Percentiles rank a stretch among this genome's conserved stretches.
Evolutionary conservation across 2,113 vertebrate genomes (phyloP).

Genomic region (Eulemur macaco): DNA sequence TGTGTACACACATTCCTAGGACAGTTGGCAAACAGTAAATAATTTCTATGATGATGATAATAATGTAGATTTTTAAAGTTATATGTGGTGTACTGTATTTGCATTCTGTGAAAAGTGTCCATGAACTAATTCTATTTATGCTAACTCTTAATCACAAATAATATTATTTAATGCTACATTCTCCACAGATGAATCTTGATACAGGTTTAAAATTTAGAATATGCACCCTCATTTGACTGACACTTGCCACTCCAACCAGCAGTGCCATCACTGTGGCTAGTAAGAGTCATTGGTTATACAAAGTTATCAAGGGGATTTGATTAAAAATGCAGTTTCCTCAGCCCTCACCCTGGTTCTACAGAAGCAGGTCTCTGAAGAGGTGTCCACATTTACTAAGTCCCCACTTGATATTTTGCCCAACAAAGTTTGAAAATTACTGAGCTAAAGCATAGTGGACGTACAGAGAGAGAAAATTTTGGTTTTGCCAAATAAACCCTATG

Average conservation of each 20-base stretch:
- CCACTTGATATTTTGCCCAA: background rate
- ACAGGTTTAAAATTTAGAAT: background rate
- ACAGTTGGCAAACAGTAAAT: background rate
- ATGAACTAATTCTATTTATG: background rate
- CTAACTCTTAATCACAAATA: background rate
- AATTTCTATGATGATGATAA: background rate
- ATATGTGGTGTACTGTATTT: background rate
- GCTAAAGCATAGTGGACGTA: background rate
- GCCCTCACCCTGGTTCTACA: background rate
- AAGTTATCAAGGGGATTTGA: background rate
- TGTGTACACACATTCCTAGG: background rate
- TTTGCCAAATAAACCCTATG: background rate
- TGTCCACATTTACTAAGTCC: background rate
- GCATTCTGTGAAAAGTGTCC: background rate
- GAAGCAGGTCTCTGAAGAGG: background rate
- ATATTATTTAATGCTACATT: background rate
- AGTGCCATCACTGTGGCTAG: too few species aligned
- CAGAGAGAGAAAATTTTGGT: background rate
- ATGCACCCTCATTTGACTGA: background rate
- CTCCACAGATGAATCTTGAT: background rate
- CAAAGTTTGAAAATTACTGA: background rate
- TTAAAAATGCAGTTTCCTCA: background rate
- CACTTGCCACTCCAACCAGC: too few species aligned
- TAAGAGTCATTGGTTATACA: background rate
- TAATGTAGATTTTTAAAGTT: background rate